phyloP scores from a whole-genome alignment of 2,888 invertebrate genomes.

The Caenorhabditis plicata region DNA sequence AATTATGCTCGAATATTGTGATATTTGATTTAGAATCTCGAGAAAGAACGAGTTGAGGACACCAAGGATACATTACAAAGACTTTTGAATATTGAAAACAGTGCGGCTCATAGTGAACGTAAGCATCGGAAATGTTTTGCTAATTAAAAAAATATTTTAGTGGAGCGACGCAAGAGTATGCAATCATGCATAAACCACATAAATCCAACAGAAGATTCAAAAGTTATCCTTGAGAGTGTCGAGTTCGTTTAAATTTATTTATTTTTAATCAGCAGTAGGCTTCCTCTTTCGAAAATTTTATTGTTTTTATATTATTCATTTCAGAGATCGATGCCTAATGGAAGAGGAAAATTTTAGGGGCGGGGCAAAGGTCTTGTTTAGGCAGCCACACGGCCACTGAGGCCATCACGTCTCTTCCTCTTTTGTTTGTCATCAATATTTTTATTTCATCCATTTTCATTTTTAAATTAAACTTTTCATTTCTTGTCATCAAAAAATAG shows the following conservation, averaged over 20 bases:
- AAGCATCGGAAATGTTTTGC: conserved; percentile 17
- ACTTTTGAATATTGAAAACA: conserved; percentile 16
- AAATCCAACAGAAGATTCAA: conserved; percentile 83
- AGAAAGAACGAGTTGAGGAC: conserved; percentile 89
- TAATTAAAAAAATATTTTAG: conserved; percentile 3
- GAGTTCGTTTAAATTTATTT: conserved; percentile 65
- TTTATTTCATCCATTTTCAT: too few species aligned
- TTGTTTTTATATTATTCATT: background rate
- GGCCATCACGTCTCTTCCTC: too few species aligned
- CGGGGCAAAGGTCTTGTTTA: too few species aligned
- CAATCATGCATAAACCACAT: conserved; percentile 86
- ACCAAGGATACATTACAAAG: conserved; percentile 81
- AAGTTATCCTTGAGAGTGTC: conserved; percentile 85
- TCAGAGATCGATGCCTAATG: too few species aligned
- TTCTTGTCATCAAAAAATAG: too few species aligned
- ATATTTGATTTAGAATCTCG: conserved; percentile 73
- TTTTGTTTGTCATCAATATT: too few species aligned
- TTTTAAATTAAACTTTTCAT: too few species aligned
- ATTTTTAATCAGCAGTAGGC: background rate
- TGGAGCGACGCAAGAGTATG: conserved; percentile 85
- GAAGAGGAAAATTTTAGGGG: too few species aligned
- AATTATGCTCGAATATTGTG: background rate
- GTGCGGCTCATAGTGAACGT: too few species aligned
- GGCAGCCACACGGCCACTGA: too few species aligned
- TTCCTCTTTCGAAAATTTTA: background rate